These are phyloP conservation scores for Semnornis frantzii DNA, from an alignment of 2,113 vertebrate genomes.

Conservation along the genomic window DNA sequence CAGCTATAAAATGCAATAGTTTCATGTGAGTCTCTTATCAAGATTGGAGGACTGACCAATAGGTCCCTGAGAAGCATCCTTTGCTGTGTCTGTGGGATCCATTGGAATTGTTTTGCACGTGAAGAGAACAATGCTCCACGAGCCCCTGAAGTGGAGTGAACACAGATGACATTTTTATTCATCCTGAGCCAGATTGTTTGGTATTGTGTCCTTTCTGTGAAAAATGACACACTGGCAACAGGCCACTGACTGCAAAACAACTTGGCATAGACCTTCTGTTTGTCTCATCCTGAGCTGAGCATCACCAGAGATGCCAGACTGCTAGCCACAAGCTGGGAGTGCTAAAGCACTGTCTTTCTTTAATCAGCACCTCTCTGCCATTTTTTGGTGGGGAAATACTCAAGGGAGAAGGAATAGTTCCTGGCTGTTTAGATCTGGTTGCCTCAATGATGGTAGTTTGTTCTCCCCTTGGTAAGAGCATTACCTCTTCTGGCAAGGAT, in stretches of 20 bases:
- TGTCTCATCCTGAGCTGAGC: slow-evolving; percentile 42
- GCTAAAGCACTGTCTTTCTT: neutral
- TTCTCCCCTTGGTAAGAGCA: neutral
- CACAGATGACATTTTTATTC: slow-evolving; percentile 71
- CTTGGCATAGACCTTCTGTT: slow-evolving; percentile 53
- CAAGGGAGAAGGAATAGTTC: neutral
- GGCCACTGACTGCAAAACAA: slow-evolving; percentile 57
- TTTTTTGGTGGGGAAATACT: neutral
- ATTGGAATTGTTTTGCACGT: neutral
- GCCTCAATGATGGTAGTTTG: neutral
- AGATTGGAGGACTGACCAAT: neutral
- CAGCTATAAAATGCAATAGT: neutral
- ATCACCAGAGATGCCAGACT: slow-evolving; percentile 47
- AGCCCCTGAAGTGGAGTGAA: slow-evolving; percentile 27
- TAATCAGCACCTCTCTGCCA: neutral
- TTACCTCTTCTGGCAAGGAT: neutral
- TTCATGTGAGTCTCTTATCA: neutral
- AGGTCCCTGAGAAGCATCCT: slow-evolving; percentile 1
- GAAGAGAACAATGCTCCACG: slow-evolving; percentile 26
- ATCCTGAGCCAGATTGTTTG: slow-evolving; percentile 58
- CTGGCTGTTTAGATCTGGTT: neutral
- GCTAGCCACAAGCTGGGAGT: slow-evolving; percentile 25
- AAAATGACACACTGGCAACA: slow-evolving; percentile 69
- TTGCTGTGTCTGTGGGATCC: slow-evolving; percentile 42
- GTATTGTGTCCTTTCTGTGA: slow-evolving; percentile 65